Conservation (phyloP, 2,888 invertebrate genomes). For the Drosophila histrio region DNA sequence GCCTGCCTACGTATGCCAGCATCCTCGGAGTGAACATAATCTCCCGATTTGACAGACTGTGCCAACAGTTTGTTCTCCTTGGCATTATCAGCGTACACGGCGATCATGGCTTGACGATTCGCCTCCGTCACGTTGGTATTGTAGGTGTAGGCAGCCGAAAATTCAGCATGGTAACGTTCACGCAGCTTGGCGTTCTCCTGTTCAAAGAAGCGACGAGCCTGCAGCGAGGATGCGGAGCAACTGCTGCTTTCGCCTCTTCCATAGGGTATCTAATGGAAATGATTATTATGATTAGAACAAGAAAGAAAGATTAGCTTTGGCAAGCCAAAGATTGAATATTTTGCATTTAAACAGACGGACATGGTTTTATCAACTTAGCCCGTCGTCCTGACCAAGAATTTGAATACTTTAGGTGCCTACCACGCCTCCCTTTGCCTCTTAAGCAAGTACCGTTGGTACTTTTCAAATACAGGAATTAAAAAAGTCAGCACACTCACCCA, state of each 20-base stretch:
- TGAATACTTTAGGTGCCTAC: too few relatives aligned
- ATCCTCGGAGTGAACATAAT: slow-evolving; percentile 89
- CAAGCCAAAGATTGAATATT: too few relatives aligned
- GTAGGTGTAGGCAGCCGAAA: slow-evolving; percentile 87
- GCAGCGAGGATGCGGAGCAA: slow-evolving; percentile 81
- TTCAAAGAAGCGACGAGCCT: slow-evolving; percentile 86
- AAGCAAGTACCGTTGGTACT: too few relatives aligned
- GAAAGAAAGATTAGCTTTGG: too few relatives aligned
- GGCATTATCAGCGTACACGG: slow-evolving; percentile 72
- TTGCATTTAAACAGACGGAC: too few relatives aligned
- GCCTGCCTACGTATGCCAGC: slow-evolving; percentile 89
- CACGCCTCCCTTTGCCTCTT: too few relatives aligned
- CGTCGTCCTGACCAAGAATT: too few relatives aligned
- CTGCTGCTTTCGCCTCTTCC: slow-evolving; percentile 21
- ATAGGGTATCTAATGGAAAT: slow-evolving; percentile 35
- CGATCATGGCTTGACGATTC: slow-evolving; percentile 86
- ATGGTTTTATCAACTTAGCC: too few relatives aligned
- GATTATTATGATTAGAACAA: too few relatives aligned
- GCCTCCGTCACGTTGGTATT: slow-evolving; percentile 90
- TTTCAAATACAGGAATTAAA: too few relatives aligned
- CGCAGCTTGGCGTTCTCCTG: slow-evolving; percentile 87
- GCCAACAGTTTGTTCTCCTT: slow-evolving; percentile 79
- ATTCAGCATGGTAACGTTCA: slow-evolving; percentile 85
- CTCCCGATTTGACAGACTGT: slow-evolving; percentile 84
- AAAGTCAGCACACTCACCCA: slow-evolving; percentile 34